Base-by-base conservation (phyloP, 2,113 vertebrate genomes). In the Eubucco bourcierii region DNA sequence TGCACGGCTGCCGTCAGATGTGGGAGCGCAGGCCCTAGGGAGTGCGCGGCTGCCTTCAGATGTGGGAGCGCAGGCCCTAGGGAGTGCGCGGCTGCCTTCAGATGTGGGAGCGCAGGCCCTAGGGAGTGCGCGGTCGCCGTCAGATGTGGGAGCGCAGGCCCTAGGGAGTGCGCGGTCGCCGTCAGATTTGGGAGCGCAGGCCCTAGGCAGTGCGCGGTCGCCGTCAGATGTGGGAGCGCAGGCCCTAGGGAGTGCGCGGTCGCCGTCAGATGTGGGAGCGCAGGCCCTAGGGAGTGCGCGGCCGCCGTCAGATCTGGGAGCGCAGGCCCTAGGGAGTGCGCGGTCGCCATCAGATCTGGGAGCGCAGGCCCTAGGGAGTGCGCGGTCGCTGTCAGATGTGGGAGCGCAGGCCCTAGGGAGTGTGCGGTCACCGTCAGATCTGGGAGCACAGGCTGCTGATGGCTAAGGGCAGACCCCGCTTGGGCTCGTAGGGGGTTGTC, bases 401-500 rank as follows among this genome's bases (percentile, higher is more conserved):
- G 84, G 94, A 80, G 91, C 37, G 65, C 91, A 92, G 95, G 87
- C n/a, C n/a, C n/a, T n/a, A n/a, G n/a, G n/a, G 73, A 87, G 95
- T 58, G 37, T 9, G 37, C 37, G 37, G 37, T 9, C 9, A 9
- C 37, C 37, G 37, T 37, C 37, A 37, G 37, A 37, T 9, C 95
- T 67, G 39, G 84, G 94, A 80, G 91, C 37, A 64, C 91, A 92
- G 95, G 87, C 37, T 9, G 37, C 94, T 97, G 85, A 98, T 25
- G 28, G 97, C 96, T 84, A 98, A 95, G 96, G 99, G 98, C 96
- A 99, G 96, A 58, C 99, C 99, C 74, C 99, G 98, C 90, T 96
- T 98, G 80, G 99, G 99, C 87, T 97, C 87, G 78, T 99, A 98
- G 75, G 98, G 95, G 21, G 98, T 99, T 96, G 97, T 98, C 98